Evolutionary conservation across 2,113 vertebrate species (phyloP), one percentile per base, ranked within the genome.

Genomic region (Microtus ochrogaster): DNA sequence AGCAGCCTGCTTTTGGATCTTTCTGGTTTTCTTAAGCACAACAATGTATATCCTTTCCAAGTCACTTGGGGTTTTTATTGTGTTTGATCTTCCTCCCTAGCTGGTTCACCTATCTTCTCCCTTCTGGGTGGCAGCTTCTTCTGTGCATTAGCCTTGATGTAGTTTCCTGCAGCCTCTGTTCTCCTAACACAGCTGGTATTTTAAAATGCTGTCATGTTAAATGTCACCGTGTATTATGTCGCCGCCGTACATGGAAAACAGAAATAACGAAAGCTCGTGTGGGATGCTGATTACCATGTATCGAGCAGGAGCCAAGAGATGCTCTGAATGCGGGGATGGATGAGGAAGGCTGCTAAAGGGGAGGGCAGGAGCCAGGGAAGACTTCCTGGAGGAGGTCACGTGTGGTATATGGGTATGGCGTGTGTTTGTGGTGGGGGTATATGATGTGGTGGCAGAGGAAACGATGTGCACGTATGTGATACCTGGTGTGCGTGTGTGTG

Each of bases 331-430:
- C 77, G n/a, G 11, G 36, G 41, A 44, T 9, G 33, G 30, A n/a
- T 7, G n/a, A 77, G 28, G 79, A 84, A 68, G 82, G 70, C 7
- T 4, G 22, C 22, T 26, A 9, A 52, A 19, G 30, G 5, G 16
- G 9, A 70, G 10, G 21, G 52, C 24, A n/a, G 87, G n/a, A 70
- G 52, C 87, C 97, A 92, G 47, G 36, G 90, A 89, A 61, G 90
- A 70, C 76, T 84, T 84, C 92, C 72, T 79, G 55, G 65, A 81
- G 66, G 66, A 81, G n/a, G 87, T 41, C 65, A 21, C 11, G 39
- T 66, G 63, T 68, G 6, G 30, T 36, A 8, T 74, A 36, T 76
- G 24, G 70, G 70, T 24, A 19, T 82, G 77, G 30, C 30, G 21
- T 76, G 30, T 65, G 72, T 24, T 55, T 61, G 49, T 47, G 30